Evolutionary conservation across 2,113 vertebrate species (phyloP).

Genomic region (Lepisosteus oculatus): DNA sequence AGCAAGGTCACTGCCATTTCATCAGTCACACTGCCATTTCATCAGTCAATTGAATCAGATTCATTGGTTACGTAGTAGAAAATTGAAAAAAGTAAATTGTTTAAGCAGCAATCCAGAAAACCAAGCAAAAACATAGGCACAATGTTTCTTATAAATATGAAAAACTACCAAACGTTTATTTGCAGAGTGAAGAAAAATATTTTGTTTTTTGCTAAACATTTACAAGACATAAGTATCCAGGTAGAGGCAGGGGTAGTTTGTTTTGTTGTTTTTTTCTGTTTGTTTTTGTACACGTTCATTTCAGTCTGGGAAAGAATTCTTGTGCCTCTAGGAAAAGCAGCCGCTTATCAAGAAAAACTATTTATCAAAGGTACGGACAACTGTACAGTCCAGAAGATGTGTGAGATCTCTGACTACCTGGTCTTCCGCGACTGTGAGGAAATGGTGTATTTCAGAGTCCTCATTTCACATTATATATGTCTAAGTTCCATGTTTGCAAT

Average conservation of each 20-base stretch:
- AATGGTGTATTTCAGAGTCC: too few relatives aligned
- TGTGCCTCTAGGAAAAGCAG: too few relatives aligned
- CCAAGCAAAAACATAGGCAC: conserved; percentile 39
- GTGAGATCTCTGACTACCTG: too few relatives aligned
- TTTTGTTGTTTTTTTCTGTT: neutral
- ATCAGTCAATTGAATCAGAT: too few relatives aligned
- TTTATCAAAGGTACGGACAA: too few relatives aligned
- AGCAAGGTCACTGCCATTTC: neutral
- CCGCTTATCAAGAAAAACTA: too few relatives aligned
- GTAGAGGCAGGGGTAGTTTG: neutral
- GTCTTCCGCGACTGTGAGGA: too few relatives aligned
- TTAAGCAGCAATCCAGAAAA: conserved; percentile 37
- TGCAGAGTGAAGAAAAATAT: conserved; percentile 39
- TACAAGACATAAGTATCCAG: conserved; percentile 16
- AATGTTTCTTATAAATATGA: conserved; percentile 41
- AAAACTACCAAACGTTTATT: conserved; percentile 47
- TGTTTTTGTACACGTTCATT: too few relatives aligned
- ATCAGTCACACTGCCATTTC: neutral
- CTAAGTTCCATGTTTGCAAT: neutral
- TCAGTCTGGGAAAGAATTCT: too few relatives aligned
- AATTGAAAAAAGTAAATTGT: conserved; percentile 30
- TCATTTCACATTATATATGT: neutral
- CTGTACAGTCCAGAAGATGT: too few relatives aligned
- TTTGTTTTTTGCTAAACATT: conserved; percentile 26
- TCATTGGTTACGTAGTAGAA: conserved; percentile 47